Base-by-base conservation (phyloP, 2,888 invertebrate species). In the Melolontha melolontha region DNA sequence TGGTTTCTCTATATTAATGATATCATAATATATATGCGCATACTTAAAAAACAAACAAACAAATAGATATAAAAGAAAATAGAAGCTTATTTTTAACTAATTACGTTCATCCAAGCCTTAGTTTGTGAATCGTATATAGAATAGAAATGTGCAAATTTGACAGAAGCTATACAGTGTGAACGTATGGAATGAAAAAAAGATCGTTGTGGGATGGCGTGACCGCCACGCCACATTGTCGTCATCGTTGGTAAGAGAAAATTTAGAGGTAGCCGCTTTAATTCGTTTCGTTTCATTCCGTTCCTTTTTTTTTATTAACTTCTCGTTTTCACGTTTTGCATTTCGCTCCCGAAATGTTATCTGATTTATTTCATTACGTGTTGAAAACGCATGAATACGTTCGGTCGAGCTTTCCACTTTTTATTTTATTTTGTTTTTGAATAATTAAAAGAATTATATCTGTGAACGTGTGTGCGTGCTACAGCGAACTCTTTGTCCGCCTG, bases 311-410 rank as follows among this genome's bases (percentile, higher is more conserved):
- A 59, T 64, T 42, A 64, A 64, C 41, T 64, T 52, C 52, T 64
- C 52, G 52, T 51, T 64, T 51, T 64, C 52, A 29, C 64, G 64
- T 64, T 64, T 64, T 64, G 64, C 52, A 52, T 64, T 64, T 51
- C 39, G 52, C 64, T 52, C 40, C 64, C 64, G 52, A 64, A 64
- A 71, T 66, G 68, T 72, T 68, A 72, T 71, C 72, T 72, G 71
- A 73, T 73, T 73, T 73, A 73, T 73, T 73, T 73, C 73, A 73
- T 73, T 70, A 73, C 71, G 73, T 73, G 73, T 67, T 73, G 73
- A 73, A 68, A 57, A 64, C 67, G 64, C 57, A 66, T 66, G 66
- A 66, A 57, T 49, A 59, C 50, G 50, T 11, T 59, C 44, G 44
- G 17, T 12, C 40, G 14, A 11, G 40, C 40, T 17, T 22, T 54